These are phyloP conservation scores for Gastracanthus pulcherrimus DNA, from an alignment of 2,888 invertebrate species.

Conservation along the genomic window DNA sequence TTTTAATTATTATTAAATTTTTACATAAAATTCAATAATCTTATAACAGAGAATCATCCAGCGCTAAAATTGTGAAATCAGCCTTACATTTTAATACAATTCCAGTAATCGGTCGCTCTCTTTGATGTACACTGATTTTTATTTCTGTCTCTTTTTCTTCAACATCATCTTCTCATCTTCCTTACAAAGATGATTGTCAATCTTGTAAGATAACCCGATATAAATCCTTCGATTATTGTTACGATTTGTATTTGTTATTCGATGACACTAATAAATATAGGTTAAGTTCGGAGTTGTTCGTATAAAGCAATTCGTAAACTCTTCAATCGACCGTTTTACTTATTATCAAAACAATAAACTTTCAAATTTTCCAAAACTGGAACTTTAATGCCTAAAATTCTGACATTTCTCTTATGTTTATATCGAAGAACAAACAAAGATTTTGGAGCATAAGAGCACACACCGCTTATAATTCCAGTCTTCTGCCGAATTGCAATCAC, in stretches of 20 bases:
- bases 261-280: background rate
- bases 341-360: background rate
- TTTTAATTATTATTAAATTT: too few relatives aligned
- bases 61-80: background rate
- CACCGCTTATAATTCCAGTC: background rate
- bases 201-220: background rate
- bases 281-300: background rate
- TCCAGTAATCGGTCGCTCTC: background rate
- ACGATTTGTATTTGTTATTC: background rate
- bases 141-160: background rate
- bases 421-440: background rate
- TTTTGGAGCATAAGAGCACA: background rate
- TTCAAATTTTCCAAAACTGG: background rate
- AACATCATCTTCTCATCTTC: too few relatives aligned
- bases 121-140: background rate
- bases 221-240: background rate
- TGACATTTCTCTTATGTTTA: background rate
- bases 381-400: background rate
- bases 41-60: background rate
- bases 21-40: too few relatives aligned
- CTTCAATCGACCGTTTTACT: background rate
- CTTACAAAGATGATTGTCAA: too few relatives aligned
- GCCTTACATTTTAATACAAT: background rate
- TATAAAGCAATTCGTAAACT: too few relatives aligned
- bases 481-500: background rate